Evolutionary conservation across 1,140 invertebrate species (phyloP).

Genomic region (Eriosoma lanigerum): DNA sequence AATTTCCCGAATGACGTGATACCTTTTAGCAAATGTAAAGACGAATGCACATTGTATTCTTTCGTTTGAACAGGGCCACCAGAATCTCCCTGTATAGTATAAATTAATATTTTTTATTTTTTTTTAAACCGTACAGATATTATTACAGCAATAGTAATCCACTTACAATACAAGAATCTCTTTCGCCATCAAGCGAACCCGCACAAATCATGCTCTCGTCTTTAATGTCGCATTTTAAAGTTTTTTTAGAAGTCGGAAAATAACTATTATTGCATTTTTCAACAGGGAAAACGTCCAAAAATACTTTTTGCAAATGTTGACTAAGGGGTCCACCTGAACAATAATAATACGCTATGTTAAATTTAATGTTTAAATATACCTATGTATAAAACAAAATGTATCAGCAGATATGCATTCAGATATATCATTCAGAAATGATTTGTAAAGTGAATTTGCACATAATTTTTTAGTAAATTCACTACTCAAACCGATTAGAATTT

Average conservation of each 20-base stretch:
- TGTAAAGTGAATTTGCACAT: too few relatives aligned
- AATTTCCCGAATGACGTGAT: conserved; percentile 66
- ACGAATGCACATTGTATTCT: conserved; percentile 56
- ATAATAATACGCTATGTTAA: too few relatives aligned
- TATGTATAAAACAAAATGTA: too few relatives aligned
- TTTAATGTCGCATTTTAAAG: neutral
- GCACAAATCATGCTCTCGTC: neutral
- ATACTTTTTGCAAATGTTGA: conserved; percentile 53
- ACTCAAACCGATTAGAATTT: too few relatives aligned
- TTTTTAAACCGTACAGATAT: neutral
- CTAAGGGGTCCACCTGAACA: conserved; percentile 47
- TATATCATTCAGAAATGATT: neutral
- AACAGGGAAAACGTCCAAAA: conserved; percentile 52
- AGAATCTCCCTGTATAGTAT: conserved; percentile 65
- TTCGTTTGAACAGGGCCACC: conserved; percentile 64
- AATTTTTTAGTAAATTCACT: too few relatives aligned
- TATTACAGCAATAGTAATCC: neutral
- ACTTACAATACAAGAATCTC: neutral
- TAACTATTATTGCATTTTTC: conserved; percentile 53
- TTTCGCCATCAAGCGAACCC: neutral
- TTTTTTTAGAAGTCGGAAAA: neutral
- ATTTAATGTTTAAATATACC: too few relatives aligned
- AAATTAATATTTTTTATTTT: neutral
- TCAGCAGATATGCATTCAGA: too few relatives aligned
- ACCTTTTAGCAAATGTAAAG: conserved; percentile 62